phyloP scores from a whole-genome alignment of 2,888 invertebrate genomes.

The Eupithecia inturbata region DNA sequence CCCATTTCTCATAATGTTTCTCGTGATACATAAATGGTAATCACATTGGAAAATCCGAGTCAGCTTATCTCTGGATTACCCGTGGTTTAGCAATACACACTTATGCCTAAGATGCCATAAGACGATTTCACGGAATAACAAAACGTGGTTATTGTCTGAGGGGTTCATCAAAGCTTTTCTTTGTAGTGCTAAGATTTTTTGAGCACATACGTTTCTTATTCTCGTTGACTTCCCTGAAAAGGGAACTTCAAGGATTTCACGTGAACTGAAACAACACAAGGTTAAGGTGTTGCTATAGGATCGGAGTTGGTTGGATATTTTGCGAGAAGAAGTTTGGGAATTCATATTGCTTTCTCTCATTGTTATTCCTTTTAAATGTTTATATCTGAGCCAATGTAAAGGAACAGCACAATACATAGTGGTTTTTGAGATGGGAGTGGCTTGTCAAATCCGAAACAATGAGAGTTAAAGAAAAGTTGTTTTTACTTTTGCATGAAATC shows the following conservation, averaged over 20 bases:
- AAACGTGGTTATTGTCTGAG: constrained; percentile 27
- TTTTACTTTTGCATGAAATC: too few relatives aligned
- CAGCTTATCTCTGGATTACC: constrained; percentile 12
- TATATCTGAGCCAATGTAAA: not conserved
- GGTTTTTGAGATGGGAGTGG: too few relatives aligned
- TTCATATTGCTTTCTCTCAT: not conserved
- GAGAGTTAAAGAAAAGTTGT: too few relatives aligned
- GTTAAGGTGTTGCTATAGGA: not conserved
- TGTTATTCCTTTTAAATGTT: not conserved
- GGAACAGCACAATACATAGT: too few relatives aligned
- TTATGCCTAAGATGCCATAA: constrained; percentile 6
- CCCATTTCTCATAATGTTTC: not conserved
- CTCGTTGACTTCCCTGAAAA: constrained; percentile 17
- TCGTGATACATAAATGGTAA: constrained; percentile 1
- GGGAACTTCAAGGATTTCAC: not conserved
- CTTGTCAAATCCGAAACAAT: too few relatives aligned
- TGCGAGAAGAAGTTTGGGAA: not conserved
- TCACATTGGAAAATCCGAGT: not conserved
- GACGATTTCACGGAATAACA: constrained; percentile 29
- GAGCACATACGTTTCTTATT: constrained; percentile 16
- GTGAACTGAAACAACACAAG: constrained; percentile 1
- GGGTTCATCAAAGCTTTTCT: constrained; percentile 8
- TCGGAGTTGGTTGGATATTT: not conserved
- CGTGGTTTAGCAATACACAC: constrained; percentile 21
- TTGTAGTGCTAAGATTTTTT: not conserved